Conservation (phyloP, 2,888 invertebrate species). For the Vanessa cardui region DNA sequence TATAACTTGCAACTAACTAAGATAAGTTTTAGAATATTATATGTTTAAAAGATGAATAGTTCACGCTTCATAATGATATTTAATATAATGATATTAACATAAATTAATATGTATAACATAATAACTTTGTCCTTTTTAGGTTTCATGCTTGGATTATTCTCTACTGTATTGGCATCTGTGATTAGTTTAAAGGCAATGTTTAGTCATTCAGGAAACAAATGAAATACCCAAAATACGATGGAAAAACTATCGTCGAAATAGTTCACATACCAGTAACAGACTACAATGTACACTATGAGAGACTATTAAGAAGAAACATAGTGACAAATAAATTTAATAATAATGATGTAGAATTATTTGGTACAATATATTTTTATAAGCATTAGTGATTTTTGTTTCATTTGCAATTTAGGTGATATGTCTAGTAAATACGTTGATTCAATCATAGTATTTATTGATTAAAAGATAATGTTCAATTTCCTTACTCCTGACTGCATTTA, state of each 20-base stretch:
- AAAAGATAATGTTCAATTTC: too few species aligned
- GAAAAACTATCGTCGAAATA: constrained; percentile 66
- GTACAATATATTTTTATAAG: too few species aligned
- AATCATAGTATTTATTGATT: too few species aligned
- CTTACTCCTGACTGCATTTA: too few species aligned
- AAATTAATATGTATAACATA: too few species aligned
- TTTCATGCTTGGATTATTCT: constrained; percentile 72
- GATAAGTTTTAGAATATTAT: too few species aligned
- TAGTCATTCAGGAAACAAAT: constrained; percentile 61
- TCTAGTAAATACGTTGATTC: too few species aligned
- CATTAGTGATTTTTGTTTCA: too few species aligned
- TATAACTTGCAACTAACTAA: too few species aligned
- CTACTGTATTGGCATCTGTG: constrained; percentile 83
- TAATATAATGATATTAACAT: neutral
- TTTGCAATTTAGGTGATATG: too few species aligned
- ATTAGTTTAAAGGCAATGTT: constrained; percentile 83
- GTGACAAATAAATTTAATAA: constrained; percentile 40
- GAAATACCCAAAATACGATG: constrained; percentile 67
- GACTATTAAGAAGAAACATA: constrained; percentile 60
- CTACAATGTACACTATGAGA: constrained; percentile 66
- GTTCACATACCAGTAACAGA: constrained; percentile 67
- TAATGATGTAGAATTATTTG: too few species aligned
- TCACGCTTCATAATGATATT: neutral
- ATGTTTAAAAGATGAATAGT: neutral
- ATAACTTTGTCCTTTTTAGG: constrained; percentile 49